Evolutionary conservation across 2,113 vertebrate genomes (phyloP).

Genomic region (Podarcis cretensis): DNA sequence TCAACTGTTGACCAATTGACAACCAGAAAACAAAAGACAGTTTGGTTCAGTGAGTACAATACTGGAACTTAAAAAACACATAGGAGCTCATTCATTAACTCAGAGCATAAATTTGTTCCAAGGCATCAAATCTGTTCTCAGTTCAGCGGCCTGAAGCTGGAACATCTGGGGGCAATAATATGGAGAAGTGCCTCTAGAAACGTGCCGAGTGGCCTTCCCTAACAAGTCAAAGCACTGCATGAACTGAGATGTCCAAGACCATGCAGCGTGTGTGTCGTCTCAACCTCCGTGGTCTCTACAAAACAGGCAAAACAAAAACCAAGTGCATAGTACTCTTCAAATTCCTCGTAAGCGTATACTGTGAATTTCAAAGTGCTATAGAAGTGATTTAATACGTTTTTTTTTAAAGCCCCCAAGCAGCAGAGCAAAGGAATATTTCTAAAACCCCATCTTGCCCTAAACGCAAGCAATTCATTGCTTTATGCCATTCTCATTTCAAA

Average conservation of each 20-base stretch:
- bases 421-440: background rate
- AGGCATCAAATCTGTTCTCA: background rate
- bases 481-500: background rate
- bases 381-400: background rate
- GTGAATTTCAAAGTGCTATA: conserved; percentile 18
- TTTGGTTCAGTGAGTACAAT: too few relatives aligned
- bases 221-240: background rate
- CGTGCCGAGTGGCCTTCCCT: background rate
- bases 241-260: background rate
- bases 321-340: background rate
- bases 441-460: background rate
- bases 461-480: conserved; percentile 6
- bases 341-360: background rate
- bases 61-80: background rate
- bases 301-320: background rate
- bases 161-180: background rate
- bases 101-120: background rate
- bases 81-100: background rate
- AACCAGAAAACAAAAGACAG: background rate
- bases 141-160: too few relatives aligned
- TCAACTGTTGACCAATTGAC: background rate
- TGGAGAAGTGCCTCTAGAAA: background rate
- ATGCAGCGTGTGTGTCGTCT: background rate
- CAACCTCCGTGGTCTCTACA: background rate
- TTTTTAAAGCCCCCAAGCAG: background rate